Percentiles rank a stretch among this genome's conserved stretches.
Conservation (phyloP, 53 echinoderm and acorn worm genomes). For the Astropecten irregularis region DNA sequence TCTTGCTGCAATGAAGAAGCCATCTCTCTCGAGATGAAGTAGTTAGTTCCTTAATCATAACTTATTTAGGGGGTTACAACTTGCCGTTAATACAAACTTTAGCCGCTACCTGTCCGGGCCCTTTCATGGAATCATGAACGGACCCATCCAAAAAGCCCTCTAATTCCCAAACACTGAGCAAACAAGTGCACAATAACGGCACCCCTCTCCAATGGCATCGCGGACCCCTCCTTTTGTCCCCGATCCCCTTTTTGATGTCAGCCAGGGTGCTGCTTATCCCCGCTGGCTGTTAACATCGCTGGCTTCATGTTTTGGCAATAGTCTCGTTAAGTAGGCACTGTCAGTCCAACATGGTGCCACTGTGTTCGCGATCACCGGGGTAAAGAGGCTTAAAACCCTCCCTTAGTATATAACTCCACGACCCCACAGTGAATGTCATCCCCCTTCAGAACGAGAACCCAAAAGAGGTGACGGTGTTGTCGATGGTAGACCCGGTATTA, state of each 20-base stretch:
- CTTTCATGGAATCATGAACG: neutral
- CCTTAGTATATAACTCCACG: neutral
- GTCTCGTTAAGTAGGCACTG: neutral
- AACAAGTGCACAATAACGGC: constrained; percentile 30
- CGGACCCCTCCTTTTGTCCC: neutral
- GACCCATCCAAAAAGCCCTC: neutral
- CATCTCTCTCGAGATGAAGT: constrained; percentile 2
- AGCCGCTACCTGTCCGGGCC: neutral
- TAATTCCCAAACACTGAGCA: constrained; percentile 26
- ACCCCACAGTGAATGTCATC: too few relatives aligned
- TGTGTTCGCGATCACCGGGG: constrained; percentile 3
- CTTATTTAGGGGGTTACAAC: constrained; percentile 13
- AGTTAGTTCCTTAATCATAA: constrained; percentile 16
- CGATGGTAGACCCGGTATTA: neutral
- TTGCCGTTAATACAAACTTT: neutral
- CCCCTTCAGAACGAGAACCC: too few relatives aligned
- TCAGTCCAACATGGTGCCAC: constrained; percentile 6
- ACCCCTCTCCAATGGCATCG: neutral
- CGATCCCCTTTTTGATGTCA: constrained; percentile 12
- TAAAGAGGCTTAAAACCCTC: constrained; percentile 8
- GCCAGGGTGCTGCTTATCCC: neutral
- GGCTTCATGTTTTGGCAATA: constrained; percentile 46
- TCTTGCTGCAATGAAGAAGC: too few relatives aligned
- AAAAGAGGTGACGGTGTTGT: neutral
- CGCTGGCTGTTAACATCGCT: constrained; percentile 5